Percentiles rank a stretch among this genome's conserved stretches.
phyloP scores from a whole-genome alignment of 2,888 invertebrate species.

The Phoenoteleia sp. region DNA sequence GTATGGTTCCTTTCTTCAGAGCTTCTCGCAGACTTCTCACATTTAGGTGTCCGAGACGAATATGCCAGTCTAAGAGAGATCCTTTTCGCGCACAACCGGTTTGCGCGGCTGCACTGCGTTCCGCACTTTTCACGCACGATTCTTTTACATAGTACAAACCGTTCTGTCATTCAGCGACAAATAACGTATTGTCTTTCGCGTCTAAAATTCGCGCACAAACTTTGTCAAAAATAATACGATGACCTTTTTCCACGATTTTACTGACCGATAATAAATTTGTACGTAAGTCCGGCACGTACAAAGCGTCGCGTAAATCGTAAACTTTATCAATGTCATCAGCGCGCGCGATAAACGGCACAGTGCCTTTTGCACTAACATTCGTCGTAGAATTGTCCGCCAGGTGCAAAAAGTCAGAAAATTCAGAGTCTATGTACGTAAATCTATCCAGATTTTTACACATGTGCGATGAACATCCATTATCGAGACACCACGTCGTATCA shows the following conservation, averaged over 20 bases:
- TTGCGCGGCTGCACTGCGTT: background rate
- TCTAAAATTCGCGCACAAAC: conserved; percentile 5
- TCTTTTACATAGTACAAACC: background rate
- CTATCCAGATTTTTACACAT: conserved; percentile 43
- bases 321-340: background rate
- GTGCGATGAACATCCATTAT: conserved; percentile 61
- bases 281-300: conserved; percentile 34
- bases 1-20: background rate
- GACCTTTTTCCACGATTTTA: conserved; percentile 33
- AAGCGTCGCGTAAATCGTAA: conserved; percentile 10
- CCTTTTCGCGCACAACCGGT: background rate
- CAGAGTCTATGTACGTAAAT: background rate
- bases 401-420: background rate
- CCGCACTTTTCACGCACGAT: background rate
- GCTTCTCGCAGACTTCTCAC: background rate
- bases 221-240: conserved; percentile 1
- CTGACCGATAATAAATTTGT: conserved; percentile 27
- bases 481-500: conserved; percentile 41
- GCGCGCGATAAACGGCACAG: conserved; percentile 14
- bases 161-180: conserved; percentile 8
- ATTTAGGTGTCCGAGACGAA: conserved; percentile 1
- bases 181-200: background rate
- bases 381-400: conserved; percentile 15
- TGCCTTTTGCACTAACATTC: conserved; percentile 23
- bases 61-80: background rate